Conservation (phyloP, 2,113 vertebrate genomes). For the Rhinolophus sinicus region DNA sequence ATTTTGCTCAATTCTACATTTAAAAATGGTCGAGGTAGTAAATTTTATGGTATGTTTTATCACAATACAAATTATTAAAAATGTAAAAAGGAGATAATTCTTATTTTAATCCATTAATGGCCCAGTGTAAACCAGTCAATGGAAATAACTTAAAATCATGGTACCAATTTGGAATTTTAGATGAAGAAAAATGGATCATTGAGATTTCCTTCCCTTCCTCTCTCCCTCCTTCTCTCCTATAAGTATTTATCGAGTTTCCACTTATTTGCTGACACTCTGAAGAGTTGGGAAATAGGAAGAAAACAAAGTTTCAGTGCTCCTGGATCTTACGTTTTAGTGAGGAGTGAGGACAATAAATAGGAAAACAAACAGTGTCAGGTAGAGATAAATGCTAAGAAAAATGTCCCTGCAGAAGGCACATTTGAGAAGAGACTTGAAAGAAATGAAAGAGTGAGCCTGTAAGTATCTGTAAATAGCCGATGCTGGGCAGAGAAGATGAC, state of each 20-base stretch:
- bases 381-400: not conserved
- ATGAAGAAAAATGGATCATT: not conserved
- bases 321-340: not conserved
- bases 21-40: not conserved
- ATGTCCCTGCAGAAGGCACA: not conserved
- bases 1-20: not conserved
- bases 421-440: not conserved
- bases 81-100: not conserved
- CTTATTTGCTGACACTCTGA: conserved; percentile 6
- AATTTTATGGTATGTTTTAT: not conserved
- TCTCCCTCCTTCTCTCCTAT: not conserved
- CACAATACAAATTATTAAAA: not conserved
- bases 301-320: not conserved
- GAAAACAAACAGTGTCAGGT: not conserved
- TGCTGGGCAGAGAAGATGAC: not conserved
- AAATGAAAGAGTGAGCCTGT: not conserved
- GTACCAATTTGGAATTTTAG: not conserved
- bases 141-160: not conserved
- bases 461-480: not conserved
- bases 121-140: not conserved
- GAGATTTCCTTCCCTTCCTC: not conserved
- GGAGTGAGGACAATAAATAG: not conserved
- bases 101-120: not conserved
- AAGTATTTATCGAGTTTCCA: not conserved
- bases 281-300: not conserved